Conservation (phyloP, 2,113 vertebrate genomes). For the Hydrolagus affinis region DNA sequence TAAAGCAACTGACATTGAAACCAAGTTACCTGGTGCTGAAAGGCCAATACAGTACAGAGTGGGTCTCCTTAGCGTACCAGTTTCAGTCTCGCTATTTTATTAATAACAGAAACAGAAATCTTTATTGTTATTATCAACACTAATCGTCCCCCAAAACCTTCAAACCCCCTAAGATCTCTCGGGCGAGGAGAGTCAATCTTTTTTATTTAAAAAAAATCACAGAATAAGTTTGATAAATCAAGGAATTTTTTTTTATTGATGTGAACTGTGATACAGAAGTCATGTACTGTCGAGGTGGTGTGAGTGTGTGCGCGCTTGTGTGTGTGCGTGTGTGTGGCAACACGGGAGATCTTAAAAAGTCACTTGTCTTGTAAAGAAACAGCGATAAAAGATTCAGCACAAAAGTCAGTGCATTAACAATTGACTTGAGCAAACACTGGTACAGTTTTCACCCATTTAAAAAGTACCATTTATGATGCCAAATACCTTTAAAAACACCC, state of each 20-base stretch:
- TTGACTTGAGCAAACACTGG: background rate
- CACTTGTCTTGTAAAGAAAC: background rate
- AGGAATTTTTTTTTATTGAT: background rate
- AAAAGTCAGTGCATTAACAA: conserved; percentile 1
- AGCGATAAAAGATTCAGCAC: conserved; percentile 17
- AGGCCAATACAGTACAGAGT: too few species aligned
- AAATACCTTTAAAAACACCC: background rate
- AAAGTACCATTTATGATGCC: background rate
- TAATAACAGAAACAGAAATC: too few species aligned
- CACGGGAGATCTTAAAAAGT: conserved; percentile 10
- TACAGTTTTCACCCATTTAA: background rate
- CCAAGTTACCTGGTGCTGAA: too few species aligned
- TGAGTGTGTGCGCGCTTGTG: background rate
- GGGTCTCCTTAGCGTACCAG: too few species aligned
- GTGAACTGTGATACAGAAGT: background rate
- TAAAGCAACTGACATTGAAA: too few species aligned
- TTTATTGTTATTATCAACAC: too few species aligned
- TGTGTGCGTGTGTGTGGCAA: background rate
- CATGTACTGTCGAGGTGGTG: background rate
- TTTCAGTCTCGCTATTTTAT: too few species aligned
- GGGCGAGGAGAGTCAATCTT: too few species aligned
- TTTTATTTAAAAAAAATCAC: too few species aligned
- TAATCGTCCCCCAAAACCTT: too few species aligned
- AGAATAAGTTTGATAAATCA: too few species aligned
- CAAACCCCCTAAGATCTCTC: too few species aligned